Evolutionary conservation across 1,140 invertebrate species (phyloP), one percentile per base, ranked within the genome.

Genomic region (Leptinotarsa texana): DNA sequence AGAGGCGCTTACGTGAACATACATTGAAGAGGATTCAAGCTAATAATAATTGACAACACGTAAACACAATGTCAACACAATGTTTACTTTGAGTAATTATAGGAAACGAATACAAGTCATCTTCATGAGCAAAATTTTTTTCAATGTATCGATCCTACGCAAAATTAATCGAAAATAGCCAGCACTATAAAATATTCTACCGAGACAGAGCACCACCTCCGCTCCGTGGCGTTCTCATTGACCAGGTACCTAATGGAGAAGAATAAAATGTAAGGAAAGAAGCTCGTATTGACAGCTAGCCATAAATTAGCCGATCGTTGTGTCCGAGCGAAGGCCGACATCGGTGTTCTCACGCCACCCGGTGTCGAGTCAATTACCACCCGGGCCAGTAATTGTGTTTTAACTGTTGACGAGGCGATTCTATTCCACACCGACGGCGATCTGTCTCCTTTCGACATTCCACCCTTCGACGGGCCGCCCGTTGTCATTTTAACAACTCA

Each of bases 401-500:
- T 74, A 78, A 78, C 71, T 75, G 63, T 77, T 74, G 75, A 74
- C 75, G 73, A 69, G 73, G 75, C 75, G 69, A 74, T 77, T 77
- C 75, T 73, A 77, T 74, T 77, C 74, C 74, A 72, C 65, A 27
- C 49, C 49, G 68, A 18, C 49, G 22, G 70, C 27, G 22, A 71
- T 69, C 51, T 65, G 51, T 73, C 71, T 73, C 71, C n/a, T 33
- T 24, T 70, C 69, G 48, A 22, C 71, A 65, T 65, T 73, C 71
- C 33, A 73, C 57, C 71, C 71, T 73, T 73, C 57, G 17, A 13
- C 63, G 51, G n/a, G n/a, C 51, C 51, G 15, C 57, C 61, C 69
- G 68, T 69, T 75, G 73, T 74, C 76, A 77, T 74, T 69, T 77
- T 75, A 75, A 77, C 73, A 68, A 73, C 73, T 77, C 75, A 77